A percentile compares a stretch with the other conserved stretches of the same genome.
Evolutionary conservation across 2,113 vertebrate genomes (phyloP).

Genomic region (Coregonus clupeaformis): DNA sequence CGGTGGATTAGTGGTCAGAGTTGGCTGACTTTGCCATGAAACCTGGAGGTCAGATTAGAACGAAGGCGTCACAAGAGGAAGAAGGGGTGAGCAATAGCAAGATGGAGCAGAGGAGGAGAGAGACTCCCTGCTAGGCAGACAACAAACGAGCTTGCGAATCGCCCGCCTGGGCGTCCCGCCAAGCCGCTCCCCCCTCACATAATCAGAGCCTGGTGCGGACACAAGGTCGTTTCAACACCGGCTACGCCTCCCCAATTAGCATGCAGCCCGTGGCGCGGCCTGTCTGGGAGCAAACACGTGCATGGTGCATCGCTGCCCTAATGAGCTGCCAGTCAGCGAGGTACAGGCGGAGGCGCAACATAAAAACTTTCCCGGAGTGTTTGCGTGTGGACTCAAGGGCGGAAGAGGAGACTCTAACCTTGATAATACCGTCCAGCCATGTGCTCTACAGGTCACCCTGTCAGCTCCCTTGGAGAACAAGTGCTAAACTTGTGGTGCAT

Average conservation of each 20-base stretch:
- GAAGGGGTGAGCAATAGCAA: not conserved
- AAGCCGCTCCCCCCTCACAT: not conserved
- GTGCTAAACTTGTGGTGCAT: too few relatives aligned
- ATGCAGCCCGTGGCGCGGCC: slow-evolving; percentile 68
- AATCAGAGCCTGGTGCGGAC: not conserved
- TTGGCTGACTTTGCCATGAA: slow-evolving; percentile 44
- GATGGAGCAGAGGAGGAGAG: slow-evolving; percentile 1
- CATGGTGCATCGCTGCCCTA: slow-evolving; percentile 50
- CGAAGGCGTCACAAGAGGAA: slow-evolving; percentile 15
- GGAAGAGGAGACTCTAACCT: too few relatives aligned
- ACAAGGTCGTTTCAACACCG: slow-evolving; percentile 39
- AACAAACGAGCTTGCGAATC: slow-evolving; percentile 44
- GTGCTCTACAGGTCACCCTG: too few relatives aligned
- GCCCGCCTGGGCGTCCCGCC: not conserved
- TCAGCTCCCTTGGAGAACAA: too few relatives aligned
- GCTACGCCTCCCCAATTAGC: slow-evolving; percentile 68
- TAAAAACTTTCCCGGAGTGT: not conserved
- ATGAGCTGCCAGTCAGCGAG: slow-evolving; percentile 67
- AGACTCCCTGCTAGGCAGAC: slow-evolving; percentile 44
- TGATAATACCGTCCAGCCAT: too few relatives aligned
- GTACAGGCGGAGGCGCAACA: slow-evolving; percentile 9
- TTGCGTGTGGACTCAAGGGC: too few relatives aligned
- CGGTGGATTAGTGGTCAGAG: slow-evolving; percentile 40
- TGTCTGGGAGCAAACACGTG: slow-evolving; percentile 54
- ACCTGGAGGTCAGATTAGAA: slow-evolving; percentile 63